Evolutionary conservation across 2,888 invertebrate species (phyloP).

Genomic region (Athalia rosae): DNA sequence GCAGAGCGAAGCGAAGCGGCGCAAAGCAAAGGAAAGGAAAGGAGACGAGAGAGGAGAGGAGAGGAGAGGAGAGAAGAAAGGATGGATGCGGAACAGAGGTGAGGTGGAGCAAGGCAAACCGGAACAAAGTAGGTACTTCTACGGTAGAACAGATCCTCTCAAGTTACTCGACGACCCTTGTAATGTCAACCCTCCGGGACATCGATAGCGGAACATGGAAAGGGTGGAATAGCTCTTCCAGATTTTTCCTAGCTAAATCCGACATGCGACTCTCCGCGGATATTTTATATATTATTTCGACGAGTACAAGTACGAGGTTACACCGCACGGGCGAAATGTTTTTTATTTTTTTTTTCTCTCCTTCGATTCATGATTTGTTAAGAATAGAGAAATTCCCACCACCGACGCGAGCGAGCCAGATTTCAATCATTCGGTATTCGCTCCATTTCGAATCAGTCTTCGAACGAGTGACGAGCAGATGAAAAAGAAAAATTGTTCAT

Average conservation of each 20-base stretch:
- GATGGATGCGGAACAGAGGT: background rate
- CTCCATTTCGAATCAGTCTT: too few species aligned
- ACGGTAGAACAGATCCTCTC: conserved; percentile 28
- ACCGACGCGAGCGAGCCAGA: too few species aligned
- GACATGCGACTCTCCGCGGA: background rate
- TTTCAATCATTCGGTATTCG: too few species aligned
- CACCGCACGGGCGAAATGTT: background rate
- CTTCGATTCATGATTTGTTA: too few species aligned
- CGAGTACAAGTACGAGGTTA: too few species aligned
- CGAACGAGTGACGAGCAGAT: too few species aligned
- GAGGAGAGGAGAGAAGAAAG: conserved; percentile 10
- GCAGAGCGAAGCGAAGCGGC: too few species aligned
- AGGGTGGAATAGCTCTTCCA: conserved; percentile 18
- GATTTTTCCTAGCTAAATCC: background rate
- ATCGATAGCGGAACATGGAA: conserved; percentile 28
- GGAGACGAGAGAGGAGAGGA: conserved; percentile 1
- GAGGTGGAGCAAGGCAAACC: background rate
- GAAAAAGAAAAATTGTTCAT: too few species aligned
- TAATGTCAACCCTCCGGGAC: conserved; percentile 28
- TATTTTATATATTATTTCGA: too few species aligned
- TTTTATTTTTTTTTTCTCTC: too few species aligned
- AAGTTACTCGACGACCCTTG: conserved; percentile 32
- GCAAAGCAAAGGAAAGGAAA: background rate
- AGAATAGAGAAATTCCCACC: too few species aligned
- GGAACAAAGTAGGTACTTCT: conserved; percentile 27